Evolutionary conservation across 2,888 invertebrate species (phyloP).

Genomic region (Temnothorax unifasciatus): DNA sequence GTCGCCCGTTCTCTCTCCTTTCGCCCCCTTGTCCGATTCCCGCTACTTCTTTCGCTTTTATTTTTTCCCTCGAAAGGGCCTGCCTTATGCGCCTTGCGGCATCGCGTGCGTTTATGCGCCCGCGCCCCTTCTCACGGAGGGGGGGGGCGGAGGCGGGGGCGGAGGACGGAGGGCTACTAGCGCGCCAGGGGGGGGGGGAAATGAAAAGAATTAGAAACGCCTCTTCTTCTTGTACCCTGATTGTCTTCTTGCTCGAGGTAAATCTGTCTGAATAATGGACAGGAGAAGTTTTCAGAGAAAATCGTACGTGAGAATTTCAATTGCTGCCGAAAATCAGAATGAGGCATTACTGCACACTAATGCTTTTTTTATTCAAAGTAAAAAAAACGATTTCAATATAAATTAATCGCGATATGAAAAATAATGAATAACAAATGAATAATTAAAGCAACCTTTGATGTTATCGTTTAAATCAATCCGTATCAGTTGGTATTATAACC

Average conservation of each 20-base stretch:
- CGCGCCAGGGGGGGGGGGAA: constrained; percentile 6
- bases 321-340: background rate
- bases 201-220: constrained; percentile 49
- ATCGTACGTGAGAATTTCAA: background rate
- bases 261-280: constrained; percentile 33
- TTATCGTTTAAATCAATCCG: background rate
- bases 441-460: background rate
- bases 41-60: constrained; percentile 3
- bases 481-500: background rate
- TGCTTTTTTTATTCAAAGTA: background rate
- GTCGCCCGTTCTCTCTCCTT: background rate
- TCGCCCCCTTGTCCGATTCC: constrained; percentile 12
- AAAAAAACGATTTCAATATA: background rate
- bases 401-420: background rate
- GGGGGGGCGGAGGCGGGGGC: background rate
- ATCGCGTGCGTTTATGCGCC: constrained; percentile 67
- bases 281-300: background rate
- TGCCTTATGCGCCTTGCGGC: constrained; percentile 30
- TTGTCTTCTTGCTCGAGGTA: constrained; percentile 32
- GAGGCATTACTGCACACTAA: background rate
- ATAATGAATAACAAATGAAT: background rate
- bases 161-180: background rate
- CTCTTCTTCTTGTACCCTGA: constrained; percentile 55
- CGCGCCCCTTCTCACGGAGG: constrained; percentile 30
- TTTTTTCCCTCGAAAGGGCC: constrained; percentile 42